Evolutionary conservation across 2,888 invertebrate species (phyloP), one percentile per base, ranked within the genome.

Genomic region (Lepidochitona cinerea): DNA sequence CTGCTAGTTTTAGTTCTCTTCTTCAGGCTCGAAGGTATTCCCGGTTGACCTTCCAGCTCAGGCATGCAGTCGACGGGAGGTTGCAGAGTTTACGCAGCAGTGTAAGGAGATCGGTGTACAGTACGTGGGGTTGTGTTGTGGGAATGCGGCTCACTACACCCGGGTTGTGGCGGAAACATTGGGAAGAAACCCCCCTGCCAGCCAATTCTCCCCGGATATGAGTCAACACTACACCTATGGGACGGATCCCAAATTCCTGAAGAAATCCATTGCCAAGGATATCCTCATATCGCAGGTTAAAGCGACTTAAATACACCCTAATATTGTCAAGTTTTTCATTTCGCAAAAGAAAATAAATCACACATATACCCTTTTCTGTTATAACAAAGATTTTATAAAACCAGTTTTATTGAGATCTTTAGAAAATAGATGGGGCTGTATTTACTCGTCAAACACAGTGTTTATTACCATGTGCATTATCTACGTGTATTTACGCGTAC

Each of bases 61-160:
- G 54, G 71, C 77, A n/a, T 82, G 84, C 68, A 73, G 82, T 7
- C 75, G 83, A 9, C 72, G 76, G 6, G 84, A 86, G 37, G 83
- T 89, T 12, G 74, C 73, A 3, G 66, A 84, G 32, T 87, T 89
- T 72, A 87, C 86, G 4, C 32, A 74, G 33, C 78, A 84, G 68
- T 81, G 83, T 35, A 79, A 81, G 69, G 79, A 79, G 2, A 75
- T 87, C 1, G 85, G 86, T 0, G 77, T 86, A 7, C 81, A 84
- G 70, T 88, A 88, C 72, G 75, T 88, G 0, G 89, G 89, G 0
- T 78, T 88, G 36, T 89, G 89, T 74, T 89, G 89, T 71, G 89
- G 89, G 23, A 84, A 84, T 72, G 74, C 83, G 0, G 76, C 86
- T 1, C 80, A 83, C 70, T 79, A 83, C 71, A 79, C 82, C 41